phyloP scores from a whole-genome alignment of 2,113 vertebrate species.

The Aramus guarauna region DNA sequence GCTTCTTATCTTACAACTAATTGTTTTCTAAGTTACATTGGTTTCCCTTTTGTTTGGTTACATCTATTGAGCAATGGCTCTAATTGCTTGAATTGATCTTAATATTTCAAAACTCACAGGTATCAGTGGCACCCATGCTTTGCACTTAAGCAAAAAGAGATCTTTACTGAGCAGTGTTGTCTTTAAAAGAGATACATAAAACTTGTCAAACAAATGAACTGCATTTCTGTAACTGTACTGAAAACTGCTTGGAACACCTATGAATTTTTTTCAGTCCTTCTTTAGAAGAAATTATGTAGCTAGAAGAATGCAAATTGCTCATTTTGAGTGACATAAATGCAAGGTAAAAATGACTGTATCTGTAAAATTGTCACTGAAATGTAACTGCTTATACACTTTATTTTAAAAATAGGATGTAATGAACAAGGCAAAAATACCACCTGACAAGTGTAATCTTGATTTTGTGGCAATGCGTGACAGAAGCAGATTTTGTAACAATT shows the following conservation, averaged over 20 bases:
- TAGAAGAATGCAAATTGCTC: background rate
- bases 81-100: too few relatives aligned
- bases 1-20: too few relatives aligned
- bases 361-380: background rate
- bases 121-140: background rate
- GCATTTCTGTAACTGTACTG: background rate
- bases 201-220: background rate
- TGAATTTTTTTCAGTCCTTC: background rate
- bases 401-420: background rate
- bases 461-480: accelerated
- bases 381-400: background rate
- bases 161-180: background rate
- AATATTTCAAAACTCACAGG: too few relatives aligned
- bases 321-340: background rate
- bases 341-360: background rate
- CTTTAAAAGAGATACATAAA: background rate
- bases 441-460: accelerated
- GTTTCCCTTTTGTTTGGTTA: too few relatives aligned
- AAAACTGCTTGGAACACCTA: background rate
- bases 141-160: background rate
- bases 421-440: background rate
- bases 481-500: background rate
- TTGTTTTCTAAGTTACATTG: too few relatives aligned
- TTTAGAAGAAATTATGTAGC: background rate
- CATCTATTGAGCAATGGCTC: too few relatives aligned